Conservation (phyloP, 1,140 invertebrate species). For the Drosophila fuyamai region DNA sequence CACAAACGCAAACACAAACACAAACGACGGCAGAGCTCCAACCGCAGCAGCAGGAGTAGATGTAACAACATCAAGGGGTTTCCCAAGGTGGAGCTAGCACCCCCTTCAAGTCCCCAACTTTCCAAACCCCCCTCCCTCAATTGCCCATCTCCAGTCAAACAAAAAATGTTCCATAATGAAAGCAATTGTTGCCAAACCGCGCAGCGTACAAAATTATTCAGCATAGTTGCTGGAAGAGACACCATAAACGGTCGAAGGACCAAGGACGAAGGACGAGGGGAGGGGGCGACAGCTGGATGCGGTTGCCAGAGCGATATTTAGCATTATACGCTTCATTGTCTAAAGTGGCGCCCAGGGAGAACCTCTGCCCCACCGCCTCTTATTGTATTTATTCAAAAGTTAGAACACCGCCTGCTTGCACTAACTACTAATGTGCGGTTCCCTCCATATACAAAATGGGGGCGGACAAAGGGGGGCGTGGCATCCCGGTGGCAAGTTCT, state of each 20-base stretch:
- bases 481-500: constrained; percentile 54
- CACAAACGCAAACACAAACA: constrained; percentile 34
- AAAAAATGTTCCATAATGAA: constrained; percentile 75
- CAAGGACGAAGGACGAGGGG: not conserved
- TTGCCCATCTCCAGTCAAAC: constrained; percentile 22
- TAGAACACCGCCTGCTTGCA: constrained; percentile 77
- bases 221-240: constrained; percentile 52
- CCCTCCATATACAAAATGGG: constrained; percentile 21
- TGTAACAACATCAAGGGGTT: constrained; percentile 74
- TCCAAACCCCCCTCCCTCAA: not conserved
- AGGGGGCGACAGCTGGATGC: constrained; percentile 54
- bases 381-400: constrained; percentile 82
- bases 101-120: not conserved
- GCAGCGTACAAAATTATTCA: constrained; percentile 77
- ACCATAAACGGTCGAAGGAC: constrained; percentile 2
- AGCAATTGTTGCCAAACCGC: constrained; percentile 82
- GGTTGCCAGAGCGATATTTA: constrained; percentile 75
- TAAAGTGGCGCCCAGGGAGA: constrained; percentile 76
- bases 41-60: constrained; percentile 54
- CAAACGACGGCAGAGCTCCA: constrained; percentile 53
- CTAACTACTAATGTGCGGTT: constrained; percentile 82
- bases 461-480: constrained; percentile 29
- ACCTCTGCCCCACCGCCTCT: constrained; percentile 6
- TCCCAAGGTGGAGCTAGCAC: constrained; percentile 58
- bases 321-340: constrained; percentile 83